These are phyloP conservation scores for Neosilurus hyrtlii DNA, from an alignment of 2,797 vertebrate species.

Conservation along the genomic window DNA sequence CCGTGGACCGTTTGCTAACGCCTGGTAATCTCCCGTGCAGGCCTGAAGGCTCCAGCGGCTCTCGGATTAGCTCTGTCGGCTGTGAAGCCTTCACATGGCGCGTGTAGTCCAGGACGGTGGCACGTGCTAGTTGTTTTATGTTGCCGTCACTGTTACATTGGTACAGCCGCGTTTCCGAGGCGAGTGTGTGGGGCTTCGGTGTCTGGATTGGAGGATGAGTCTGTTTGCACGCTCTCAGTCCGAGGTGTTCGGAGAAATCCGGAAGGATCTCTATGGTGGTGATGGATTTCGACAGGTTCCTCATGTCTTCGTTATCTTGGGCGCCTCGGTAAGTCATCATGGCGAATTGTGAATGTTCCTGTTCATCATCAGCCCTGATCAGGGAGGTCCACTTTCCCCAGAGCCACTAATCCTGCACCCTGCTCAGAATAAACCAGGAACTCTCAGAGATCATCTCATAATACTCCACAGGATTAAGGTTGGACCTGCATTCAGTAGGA, in stretches of 20 bases:
- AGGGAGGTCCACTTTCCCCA: neutral
- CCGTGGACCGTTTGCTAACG: neutral
- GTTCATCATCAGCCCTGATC: neutral
- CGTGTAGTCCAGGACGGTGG: neutral
- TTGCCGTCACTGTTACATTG: neutral
- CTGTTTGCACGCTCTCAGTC: slow-evolving; percentile 79
- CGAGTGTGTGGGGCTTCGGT: neutral
- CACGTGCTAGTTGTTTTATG: neutral
- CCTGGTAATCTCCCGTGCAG: neutral
- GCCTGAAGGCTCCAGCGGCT: neutral
- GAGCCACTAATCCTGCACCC: neutral
- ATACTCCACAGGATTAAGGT: neutral
- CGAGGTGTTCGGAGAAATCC: slow-evolving; percentile 84
- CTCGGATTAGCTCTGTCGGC: neutral
- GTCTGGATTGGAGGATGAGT: slow-evolving; percentile 57
- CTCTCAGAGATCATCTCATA: neutral
- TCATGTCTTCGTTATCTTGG: slow-evolving; percentile 88
- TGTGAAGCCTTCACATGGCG: neutral
- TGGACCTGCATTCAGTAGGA: neutral
- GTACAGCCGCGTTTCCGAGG: neutral
- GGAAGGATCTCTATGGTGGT: slow-evolving; percentile 82
- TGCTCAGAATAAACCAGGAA: neutral
- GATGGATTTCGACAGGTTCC: slow-evolving; percentile 78
- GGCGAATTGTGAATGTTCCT: no score
- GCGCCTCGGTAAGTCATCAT: slow-evolving; percentile 80